phyloP scores from a whole-genome alignment of 2,113 vertebrate genomes.

The Lynx canadensis region DNA sequence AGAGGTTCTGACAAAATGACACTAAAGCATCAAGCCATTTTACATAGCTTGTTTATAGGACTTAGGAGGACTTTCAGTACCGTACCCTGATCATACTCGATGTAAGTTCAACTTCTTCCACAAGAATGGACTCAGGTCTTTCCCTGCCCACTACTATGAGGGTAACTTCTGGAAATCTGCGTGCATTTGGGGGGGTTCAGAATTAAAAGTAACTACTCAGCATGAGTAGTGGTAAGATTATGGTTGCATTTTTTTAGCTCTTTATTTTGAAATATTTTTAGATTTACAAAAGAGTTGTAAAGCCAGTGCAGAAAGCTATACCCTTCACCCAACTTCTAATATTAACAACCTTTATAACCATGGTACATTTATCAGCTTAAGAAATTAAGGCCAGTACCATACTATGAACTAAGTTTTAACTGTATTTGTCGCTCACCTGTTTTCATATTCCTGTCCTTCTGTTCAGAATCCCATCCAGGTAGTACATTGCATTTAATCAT shows the following conservation, averaged over 20 bases:
- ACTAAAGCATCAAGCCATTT: neutral
- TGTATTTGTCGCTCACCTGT: neutral
- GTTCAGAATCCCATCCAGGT: neutral
- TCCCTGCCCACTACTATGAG: neutral
- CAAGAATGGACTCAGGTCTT: neutral
- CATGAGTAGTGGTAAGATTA: neutral
- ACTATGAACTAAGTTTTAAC: neutral
- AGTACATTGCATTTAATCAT: neutral
- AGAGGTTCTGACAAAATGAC: neutral
- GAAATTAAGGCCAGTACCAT: neutral
- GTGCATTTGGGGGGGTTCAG: neutral
- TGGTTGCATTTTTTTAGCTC: neutral
- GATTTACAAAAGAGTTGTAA: neutral
- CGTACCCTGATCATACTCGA: neutral
- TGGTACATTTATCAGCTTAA: neutral
- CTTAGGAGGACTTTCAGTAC: neutral
- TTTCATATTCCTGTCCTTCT: neutral
- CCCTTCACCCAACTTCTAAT: neutral
- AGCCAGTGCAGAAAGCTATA: neutral
- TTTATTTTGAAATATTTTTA: slow-evolving; percentile 15
- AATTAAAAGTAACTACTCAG: neutral
- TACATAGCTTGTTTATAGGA: neutral
- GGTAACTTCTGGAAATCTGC: neutral
- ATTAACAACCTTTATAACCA: neutral
- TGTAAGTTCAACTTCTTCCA: neutral